These are phyloP conservation scores for Drosophila simulans DNA, from an alignment of 1,140 invertebrate species.

Conservation along the genomic window DNA sequence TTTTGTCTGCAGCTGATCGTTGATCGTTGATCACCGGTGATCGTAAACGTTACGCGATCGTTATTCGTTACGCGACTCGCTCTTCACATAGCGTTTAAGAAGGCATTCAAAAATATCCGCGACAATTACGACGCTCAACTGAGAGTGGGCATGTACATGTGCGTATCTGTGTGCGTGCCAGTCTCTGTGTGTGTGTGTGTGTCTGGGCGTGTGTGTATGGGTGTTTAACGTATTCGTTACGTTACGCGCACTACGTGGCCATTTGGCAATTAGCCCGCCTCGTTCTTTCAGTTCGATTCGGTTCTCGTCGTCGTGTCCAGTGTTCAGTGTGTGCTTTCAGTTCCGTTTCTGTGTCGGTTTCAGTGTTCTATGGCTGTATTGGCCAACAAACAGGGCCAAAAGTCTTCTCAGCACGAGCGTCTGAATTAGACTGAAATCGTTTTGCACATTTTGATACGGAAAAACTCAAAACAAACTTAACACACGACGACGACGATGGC, in stretches of 20 bases:
- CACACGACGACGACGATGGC: conserved; percentile 59
- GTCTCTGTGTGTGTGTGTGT: conserved; percentile 10
- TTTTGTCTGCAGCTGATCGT: conserved; percentile 36
- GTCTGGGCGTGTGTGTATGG: conserved; percentile 4
- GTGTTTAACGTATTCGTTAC: conserved; percentile 48
- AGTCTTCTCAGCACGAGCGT: conserved; percentile 85
- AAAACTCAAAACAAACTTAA: conserved; percentile 84
- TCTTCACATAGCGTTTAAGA: conserved; percentile 20
- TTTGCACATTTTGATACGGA: conserved; percentile 85
- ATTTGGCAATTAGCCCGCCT: conserved; percentile 46
- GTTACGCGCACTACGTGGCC: conserved; percentile 67
- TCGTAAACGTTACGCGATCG: conserved; percentile 15
- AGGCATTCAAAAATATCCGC: conserved; percentile 12
- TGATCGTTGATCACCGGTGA: conserved; percentile 18
- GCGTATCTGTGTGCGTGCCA: conserved; percentile 18
- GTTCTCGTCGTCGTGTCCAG: conserved; percentile 6
- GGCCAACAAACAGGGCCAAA: conserved; percentile 76
- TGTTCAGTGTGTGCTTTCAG: not conserved
- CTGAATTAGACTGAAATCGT: conserved; percentile 85
- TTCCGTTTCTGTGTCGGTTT: conserved; percentile 6
- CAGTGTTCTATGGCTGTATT: conserved; percentile 38
- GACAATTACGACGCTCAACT: conserved; percentile 40
- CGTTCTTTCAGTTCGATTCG: conserved; percentile 31
- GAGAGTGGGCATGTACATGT: conserved; percentile 43
- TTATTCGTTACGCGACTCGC: conserved; percentile 18